Base-by-base conservation (phyloP, 2,797 vertebrate species). In the Rhyacichthys aspro region DNA sequence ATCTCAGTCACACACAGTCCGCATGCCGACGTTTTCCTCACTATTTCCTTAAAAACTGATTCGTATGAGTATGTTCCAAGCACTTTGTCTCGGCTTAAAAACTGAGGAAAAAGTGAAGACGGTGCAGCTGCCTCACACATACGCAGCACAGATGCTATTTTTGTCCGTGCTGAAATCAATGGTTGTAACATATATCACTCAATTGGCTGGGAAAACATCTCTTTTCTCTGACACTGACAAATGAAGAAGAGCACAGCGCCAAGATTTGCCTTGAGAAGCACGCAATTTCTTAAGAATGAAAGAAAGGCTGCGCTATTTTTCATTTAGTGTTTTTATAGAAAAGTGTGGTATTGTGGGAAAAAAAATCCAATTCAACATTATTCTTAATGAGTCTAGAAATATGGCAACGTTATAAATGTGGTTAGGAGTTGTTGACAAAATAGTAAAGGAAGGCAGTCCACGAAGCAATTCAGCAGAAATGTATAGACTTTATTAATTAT, bases 241-340 rank as follows among this genome's bases (percentile, higher is more conserved):
- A 92, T 83, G 87, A 90, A 73, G 87, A 90, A 73, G 81, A 83
- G 68, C 73, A 67, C 83, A 50, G 86, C 70, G 67, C 81, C 86
- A 72, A 74, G 64, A 63, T 80, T 63, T 48, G 71, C 63, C 55
- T 56, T 72, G 70, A 67, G 56, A 39, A 62, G 83, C 65, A 53
- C 36, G 39, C 46, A 15, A 63, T 67, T 60, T 64, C 34, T 64
- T 28, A 37, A 52, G 10, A 15, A 33, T 39, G 10, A 45, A 12
- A 14, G 39, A 34, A 39, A 42, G 14, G 32, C 41, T 8, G 8
- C 39, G 43, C 41, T 14, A 12, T 39, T 39, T n/a, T 7, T 12
- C 12, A 39, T 11, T 39, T 39, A 6, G 38, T 41, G 38, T 5
- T 42, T 28, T n/a, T n/a, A n/a, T n/a, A n/a, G 8, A 45, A 28